A percentile compares a stretch with the other conserved stretches of the same genome.
Conservation (phyloP, 2,797 vertebrate species). For the Halcyon chelicuti region DNA sequence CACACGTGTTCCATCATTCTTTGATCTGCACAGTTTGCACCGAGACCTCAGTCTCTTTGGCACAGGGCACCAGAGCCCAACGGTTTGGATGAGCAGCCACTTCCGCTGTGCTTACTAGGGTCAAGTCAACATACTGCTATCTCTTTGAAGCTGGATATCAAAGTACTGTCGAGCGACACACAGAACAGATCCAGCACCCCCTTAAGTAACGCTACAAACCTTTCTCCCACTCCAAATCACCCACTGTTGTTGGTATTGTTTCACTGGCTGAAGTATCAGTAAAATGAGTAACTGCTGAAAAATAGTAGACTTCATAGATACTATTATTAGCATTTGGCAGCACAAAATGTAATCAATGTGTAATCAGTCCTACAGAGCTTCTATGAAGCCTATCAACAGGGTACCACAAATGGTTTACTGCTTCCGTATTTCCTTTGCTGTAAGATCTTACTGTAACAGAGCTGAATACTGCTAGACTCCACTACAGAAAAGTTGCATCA, state of each 20-base stretch:
- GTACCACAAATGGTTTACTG: background rate
- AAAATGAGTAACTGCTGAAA: background rate
- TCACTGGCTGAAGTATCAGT: background rate
- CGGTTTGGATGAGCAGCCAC: background rate
- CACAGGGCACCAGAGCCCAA: background rate
- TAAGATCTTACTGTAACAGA: background rate
- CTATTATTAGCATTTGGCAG: background rate
- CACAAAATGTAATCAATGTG: background rate
- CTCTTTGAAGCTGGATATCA: background rate
- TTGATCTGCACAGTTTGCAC: background rate
- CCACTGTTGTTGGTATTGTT: background rate
- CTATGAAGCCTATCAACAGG: background rate
- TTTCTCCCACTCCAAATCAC: background rate
- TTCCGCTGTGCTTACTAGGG: background rate
- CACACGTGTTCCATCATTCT: background rate
- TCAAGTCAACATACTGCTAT: background rate
- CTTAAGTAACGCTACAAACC: background rate
- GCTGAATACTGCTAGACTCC: background rate
- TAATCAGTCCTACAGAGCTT: background rate
- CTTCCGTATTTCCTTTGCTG: background rate
- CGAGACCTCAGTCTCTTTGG: background rate
- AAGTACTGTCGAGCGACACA: background rate
- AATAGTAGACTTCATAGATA: background rate
- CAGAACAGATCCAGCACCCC: background rate
- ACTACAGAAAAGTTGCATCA: background rate